Percentiles rank a stretch among this genome's conserved stretches.
Conservation (phyloP, 2,888 invertebrate genomes). For the Caenorhabditis sp. region DNA sequence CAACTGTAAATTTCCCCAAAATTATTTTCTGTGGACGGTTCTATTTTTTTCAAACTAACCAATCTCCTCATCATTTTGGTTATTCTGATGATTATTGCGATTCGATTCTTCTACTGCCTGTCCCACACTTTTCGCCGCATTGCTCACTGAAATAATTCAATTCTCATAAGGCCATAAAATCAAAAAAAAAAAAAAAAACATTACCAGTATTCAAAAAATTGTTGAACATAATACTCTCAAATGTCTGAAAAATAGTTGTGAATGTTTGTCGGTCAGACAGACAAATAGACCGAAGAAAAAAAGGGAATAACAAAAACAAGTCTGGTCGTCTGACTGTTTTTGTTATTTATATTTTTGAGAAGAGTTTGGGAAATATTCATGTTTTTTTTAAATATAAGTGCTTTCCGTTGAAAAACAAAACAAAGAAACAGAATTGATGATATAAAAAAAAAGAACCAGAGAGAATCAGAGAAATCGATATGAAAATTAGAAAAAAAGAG, state of each 20-base stretch:
- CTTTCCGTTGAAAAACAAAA: no score
- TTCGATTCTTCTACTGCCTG: background rate
- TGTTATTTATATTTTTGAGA: background rate
- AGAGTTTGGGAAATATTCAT: background rate
- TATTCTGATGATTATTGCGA: background rate
- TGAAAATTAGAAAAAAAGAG: background rate
- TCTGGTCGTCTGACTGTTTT: background rate
- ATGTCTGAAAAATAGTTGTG: background rate
- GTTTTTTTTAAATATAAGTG: background rate
- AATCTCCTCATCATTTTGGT: background rate
- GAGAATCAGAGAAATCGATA: background rate
- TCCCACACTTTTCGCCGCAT: background rate
- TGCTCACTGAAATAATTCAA: background rate
- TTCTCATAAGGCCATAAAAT: background rate
- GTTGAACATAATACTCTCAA: background rate
- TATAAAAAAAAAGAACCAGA: background rate
- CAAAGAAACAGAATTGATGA: background rate
- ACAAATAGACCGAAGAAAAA: background rate
- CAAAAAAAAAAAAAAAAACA: background rate
- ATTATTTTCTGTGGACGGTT: no score
- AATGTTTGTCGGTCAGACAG: slow-evolving; percentile 1
- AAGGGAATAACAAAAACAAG: background rate
- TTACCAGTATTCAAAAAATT: background rate
- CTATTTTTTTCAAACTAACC: slow-evolving; percentile 1
- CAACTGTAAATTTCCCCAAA: no score